Evolutionary conservation across 1,140 invertebrate genomes (phyloP), one percentile per base, ranked within the genome.

Genomic region (Drosophila sp.): DNA sequence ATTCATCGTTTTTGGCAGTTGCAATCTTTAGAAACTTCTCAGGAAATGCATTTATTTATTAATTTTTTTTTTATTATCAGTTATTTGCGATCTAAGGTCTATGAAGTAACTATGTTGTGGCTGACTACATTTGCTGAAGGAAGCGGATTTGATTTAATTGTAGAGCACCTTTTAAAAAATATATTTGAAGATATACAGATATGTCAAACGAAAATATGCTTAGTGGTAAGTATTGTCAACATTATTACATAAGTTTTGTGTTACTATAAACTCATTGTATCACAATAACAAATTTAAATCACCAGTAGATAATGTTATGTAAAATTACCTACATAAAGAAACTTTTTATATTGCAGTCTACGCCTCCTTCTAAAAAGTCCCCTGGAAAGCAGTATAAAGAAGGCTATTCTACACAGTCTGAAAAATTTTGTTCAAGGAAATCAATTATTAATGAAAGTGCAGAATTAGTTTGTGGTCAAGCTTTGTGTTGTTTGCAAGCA

Each of bases 141-240:
- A 57, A 81, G 73, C 18, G 78, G 80, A 36, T 72, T 45, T 7
- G 78, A 72, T 43, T 48, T 72, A 27, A 58, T 80, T 27, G 43
- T 58, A 27, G 78, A 77, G 14, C 13, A 27, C 2, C 40, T 80
- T 36, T 40, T 80, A 13, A 66, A 66, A 27, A 51, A 66, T 62
- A 13, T 80, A 40, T 38, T 80, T 0, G n/a, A 50, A 9, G 78
- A 80, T 45, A n/a, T 80, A 14, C 21, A 7, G 8, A 45, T 46
- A 7, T 40, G 7, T 18, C 18, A 9, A 5, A 11, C 34, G 43
- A 16, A 63, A 54, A 34, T 43, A 21, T 64, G 18, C 27, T n/a
- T 40, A 11, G 1, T 25, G 54, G 77, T 79, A 61, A 71, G 2
- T 6, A 11, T 21, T 34, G 14, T 32, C 6, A 2, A 32, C 29